Base-by-base conservation (phyloP, 2,888 invertebrate genomes). In the Pyrocoelia pectoralis region DNA sequence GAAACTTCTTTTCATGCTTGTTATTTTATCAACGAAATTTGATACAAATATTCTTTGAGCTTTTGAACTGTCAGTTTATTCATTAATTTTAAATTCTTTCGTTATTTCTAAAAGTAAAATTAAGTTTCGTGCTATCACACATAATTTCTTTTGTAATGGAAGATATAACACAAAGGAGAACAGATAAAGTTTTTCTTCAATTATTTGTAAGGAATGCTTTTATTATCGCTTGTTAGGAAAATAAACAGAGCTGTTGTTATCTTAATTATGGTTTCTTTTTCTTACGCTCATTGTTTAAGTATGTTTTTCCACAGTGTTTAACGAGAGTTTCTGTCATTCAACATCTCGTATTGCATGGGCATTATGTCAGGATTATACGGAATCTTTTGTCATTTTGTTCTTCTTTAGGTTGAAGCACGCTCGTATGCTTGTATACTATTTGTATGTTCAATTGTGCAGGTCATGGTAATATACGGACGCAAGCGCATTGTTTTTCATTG, bases 381-480 rank as follows among this genome's bases (percentile, higher is more conserved):
- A 55, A 59, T 51, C 58, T 46, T 41, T 50, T 57, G 10, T 63
- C 46, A 50, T 58, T 63, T 58, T 62, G 53, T 57, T 57, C 46
- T 63, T 63, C 33, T 59, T 24, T 33, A n/a, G 3, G 33, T n/a
- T 60, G 50, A 58, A 58, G 29, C 51, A 55, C 43, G 46, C 52
- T 64, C 41, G 59, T 59, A 55, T 60, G 50, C 49, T 58, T 58
- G 52, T 59, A 52, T 53, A 57, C 48, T 57, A 61, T 56, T 64
- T 38, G 19, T 56, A 19, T 58, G 56, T 64, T 64, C 50, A 59
- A 64, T 76, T 76, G 76, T 70, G 72, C 72, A 68, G 76, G 76
- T 76, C 76, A 73, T 67, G 68, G 58, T 51, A 61, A 57, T n/a
- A 49, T 58, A 49, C 40, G 51, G 62, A 70, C 72, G 74, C 72